These are phyloP conservation scores for Diadema setosum DNA, from an alignment of 35 echinoderm and acorn worm species.

Conservation along the genomic window DNA sequence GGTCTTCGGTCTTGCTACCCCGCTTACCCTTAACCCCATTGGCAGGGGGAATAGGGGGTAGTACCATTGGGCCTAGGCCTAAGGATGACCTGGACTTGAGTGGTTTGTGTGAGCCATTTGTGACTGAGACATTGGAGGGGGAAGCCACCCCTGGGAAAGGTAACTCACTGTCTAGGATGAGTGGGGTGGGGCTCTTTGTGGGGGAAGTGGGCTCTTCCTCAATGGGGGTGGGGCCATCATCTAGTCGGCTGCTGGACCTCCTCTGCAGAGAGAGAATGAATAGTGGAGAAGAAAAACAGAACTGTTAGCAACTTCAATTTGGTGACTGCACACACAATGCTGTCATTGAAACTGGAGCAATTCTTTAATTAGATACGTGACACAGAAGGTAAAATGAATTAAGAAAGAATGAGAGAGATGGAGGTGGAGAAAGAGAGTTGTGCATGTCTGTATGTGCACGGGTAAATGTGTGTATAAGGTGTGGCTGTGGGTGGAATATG, in stretches of 20 bases:
- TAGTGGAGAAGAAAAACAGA: neutral
- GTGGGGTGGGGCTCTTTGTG: conserved; percentile 5
- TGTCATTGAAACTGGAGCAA: too few relatives aligned
- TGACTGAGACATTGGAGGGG: neutral
- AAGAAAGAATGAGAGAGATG: too few relatives aligned
- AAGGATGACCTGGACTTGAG: neutral
- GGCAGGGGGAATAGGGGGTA: neutral
- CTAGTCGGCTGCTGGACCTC: conserved; percentile 14
- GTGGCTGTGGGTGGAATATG: too few relatives aligned
- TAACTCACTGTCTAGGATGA: conserved; percentile 14
- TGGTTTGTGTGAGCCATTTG: neutral
- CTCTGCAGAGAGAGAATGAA: neutral
- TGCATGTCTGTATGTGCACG: too few relatives aligned
- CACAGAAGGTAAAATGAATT: too few relatives aligned
- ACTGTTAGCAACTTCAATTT: neutral
- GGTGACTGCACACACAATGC: neutral
- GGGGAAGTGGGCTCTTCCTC: conserved; percentile 28
- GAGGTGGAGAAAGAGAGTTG: too few relatives aligned
- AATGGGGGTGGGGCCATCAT: neutral
- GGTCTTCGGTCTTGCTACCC: neutral
- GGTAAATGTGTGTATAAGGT: too few relatives aligned
- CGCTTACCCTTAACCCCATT: neutral
- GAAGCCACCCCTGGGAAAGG: neutral
- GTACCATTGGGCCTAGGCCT: conserved; percentile 40
- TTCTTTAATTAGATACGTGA: too few relatives aligned